Percentiles rank a stretch among this genome's conserved stretches.
Conservation (phyloP, 2,888 invertebrate species). For the Crepidodera aurea region DNA sequence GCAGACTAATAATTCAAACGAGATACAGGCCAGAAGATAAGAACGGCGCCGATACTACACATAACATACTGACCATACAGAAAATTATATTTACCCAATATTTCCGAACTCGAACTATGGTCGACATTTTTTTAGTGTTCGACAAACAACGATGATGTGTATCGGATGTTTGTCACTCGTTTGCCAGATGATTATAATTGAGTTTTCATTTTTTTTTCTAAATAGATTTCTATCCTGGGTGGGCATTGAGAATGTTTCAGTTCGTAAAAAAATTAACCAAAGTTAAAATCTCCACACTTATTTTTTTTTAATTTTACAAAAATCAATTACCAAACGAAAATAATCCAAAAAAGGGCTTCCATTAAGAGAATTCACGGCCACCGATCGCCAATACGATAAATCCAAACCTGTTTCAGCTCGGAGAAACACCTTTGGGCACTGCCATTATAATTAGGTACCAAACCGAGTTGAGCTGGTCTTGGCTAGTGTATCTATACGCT, state of each 20-base stretch:
- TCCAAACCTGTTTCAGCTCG: conserved; percentile 10
- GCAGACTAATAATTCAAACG: conserved; percentile 23
- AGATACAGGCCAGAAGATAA: conserved; percentile 21
- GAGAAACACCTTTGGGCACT: conserved; percentile 27
- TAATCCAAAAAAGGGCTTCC: not conserved
- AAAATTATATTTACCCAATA: conserved; percentile 6
- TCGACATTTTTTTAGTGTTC: conserved; percentile 1
- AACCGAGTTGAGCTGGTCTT: not conserved
- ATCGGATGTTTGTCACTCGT: not conserved
- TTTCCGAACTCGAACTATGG: conserved; percentile 1
- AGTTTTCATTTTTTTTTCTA: not conserved
- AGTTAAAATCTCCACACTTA: too few relatives aligned
- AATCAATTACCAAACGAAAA: too few relatives aligned
- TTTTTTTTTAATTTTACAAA: too few relatives aligned
- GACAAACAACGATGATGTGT: not conserved
- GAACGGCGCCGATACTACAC: conserved; percentile 17
- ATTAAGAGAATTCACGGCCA: not conserved
- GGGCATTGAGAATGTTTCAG: too few relatives aligned
- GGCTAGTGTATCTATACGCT: not conserved
- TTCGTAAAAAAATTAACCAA: too few relatives aligned
- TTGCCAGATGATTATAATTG: not conserved
- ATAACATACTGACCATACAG: conserved; percentile 1
- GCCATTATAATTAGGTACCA: conserved; percentile 28
- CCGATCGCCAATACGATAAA: conserved; percentile 15
- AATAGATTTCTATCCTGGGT: too few relatives aligned